Conservation (phyloP, 2,888 invertebrate species). For the Alloscopus bannaensis region DNA sequence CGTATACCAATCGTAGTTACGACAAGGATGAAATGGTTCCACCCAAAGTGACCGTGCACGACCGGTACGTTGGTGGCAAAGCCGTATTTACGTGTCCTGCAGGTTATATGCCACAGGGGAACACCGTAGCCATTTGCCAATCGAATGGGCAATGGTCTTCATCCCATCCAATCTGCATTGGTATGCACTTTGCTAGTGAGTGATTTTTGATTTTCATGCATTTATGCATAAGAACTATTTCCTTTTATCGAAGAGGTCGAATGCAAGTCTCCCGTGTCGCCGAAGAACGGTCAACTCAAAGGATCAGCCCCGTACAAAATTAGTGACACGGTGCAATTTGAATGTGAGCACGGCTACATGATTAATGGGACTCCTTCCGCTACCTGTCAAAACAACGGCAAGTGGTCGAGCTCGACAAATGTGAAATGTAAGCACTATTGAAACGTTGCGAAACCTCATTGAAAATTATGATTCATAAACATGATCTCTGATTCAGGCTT, state of each 20-base stretch:
- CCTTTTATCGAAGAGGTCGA: slow-evolving; percentile 82
- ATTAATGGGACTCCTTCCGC: slow-evolving; percentile 94
- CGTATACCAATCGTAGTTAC: slow-evolving; percentile 75
- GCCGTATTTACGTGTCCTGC: slow-evolving; percentile 87
- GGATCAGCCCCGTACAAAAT: slow-evolving; percentile 87
- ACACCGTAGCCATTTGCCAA: slow-evolving; percentile 74
- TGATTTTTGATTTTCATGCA: neutral
- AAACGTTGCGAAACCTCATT: neutral
- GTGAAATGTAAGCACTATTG: slow-evolving; percentile 83
- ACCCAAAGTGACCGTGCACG: slow-evolving; percentile 80
- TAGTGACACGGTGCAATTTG: slow-evolving; percentile 90
- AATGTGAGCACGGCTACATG: slow-evolving; percentile 91
- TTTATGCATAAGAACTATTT: neutral
- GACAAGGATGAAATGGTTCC: slow-evolving; percentile 65
- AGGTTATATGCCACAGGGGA: slow-evolving; percentile 86
- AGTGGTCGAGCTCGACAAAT: slow-evolving; percentile 86
- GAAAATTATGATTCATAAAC: too few relatives aligned
- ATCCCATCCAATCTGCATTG: slow-evolving; percentile 86
- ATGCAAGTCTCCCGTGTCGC: slow-evolving; percentile 85
- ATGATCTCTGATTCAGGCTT: slow-evolving; percentile 78
- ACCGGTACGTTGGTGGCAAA: slow-evolving; percentile 87
- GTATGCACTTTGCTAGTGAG: slow-evolving; percentile 75
- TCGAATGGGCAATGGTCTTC: slow-evolving; percentile 84
- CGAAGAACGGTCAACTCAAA: slow-evolving; percentile 86
- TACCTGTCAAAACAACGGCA: slow-evolving; percentile 90